Percentiles rank a stretch among this genome's conserved stretches.
Conservation (phyloP, 2,113 vertebrate genomes). For the Oryctolagus cuniculus region mOryCun1.1 NC_091434.1:89879001-89879500, state of each 20-base stretch:
- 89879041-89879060: not conserved
- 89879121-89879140: not conserved
- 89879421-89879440: too few relatives aligned
- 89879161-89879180: not conserved
- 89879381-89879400: too few relatives aligned
- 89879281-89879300: not conserved
- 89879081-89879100: not conserved
- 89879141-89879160: not conserved
- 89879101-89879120: not conserved
- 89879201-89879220: not conserved
- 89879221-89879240: not conserved
- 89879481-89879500: not conserved
- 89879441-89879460: not conserved
- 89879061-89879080: not conserved
- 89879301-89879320: not conserved
- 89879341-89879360: too few relatives aligned
- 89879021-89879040: not conserved
- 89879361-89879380: too few relatives aligned
- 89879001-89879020: not conserved
- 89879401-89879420: too few relatives aligned
- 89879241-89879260: not conserved
- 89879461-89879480: rapidly evolving
- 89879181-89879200: not conserved
- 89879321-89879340: not conserved
- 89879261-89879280: not conserved